phyloP scores from a whole-genome alignment of 2,797 vertebrate genomes.

The Phoebastria nigripes region DNA sequence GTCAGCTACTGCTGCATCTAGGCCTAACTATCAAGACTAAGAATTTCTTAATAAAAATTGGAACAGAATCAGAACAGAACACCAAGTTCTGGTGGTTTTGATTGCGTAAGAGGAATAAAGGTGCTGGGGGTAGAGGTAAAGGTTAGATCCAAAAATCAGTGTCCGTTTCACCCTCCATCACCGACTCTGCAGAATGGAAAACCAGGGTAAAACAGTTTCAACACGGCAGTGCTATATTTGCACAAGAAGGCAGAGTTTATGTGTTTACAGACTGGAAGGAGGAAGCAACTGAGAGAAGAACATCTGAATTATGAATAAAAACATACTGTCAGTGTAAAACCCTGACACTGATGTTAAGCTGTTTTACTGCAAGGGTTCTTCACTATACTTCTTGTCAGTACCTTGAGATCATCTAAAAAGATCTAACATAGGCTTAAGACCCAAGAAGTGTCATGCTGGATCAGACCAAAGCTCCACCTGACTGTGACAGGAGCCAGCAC shows the following conservation, averaged over 20 bases:
- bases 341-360: neutral
- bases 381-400: neutral
- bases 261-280: neutral
- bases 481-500: neutral
- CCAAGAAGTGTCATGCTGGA: neutral
- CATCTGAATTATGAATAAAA: neutral
- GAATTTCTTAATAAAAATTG: neutral
- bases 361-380: neutral
- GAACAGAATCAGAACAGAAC: neutral
- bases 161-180: neutral
- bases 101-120: neutral
- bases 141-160: neutral
- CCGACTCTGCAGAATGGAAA: neutral
- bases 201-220: neutral
- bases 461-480: neutral
- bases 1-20: neutral
- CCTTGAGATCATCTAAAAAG: neutral
- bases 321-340: neutral
- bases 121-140: neutral
- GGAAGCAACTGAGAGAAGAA: neutral
- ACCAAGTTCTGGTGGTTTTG: neutral
- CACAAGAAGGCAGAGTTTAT: neutral
- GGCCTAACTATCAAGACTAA: neutral
- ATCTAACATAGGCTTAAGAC: neutral
- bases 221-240: neutral